Conservation (phyloP, 2,113 vertebrate species). For the Pan troglodytes region NHGRI_mPanTro3-v2.1_pri NC_072416.2:61941001-61941500, state of each 20-base stretch:
- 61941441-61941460: constrained; percentile 60
- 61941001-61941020: background rate
- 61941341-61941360: constrained; percentile 74
- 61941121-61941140: background rate
- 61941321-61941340: constrained; percentile 78
- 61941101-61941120: background rate
- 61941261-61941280: constrained; percentile 49
- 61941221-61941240: constrained; percentile 75
- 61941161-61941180: background rate
- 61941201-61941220: constrained; percentile 42
- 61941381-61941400: constrained; percentile 64
- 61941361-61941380: constrained; percentile 28
- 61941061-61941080: background rate
- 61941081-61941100: background rate
- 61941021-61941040: background rate
- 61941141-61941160: background rate
- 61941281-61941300: constrained; percentile 71
- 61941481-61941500: constrained; percentile 72
- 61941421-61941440: constrained; percentile 59
- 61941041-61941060: background rate
- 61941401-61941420: constrained; percentile 48
- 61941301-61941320: constrained; percentile 77
- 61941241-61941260: constrained; percentile 63
- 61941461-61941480: constrained; percentile 61
- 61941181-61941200: constrained; percentile 29